These are phyloP conservation scores for Melinaea marsaeus DNA, from an alignment of 2,888 invertebrate genomes.

Conservation along the genomic window DNA sequence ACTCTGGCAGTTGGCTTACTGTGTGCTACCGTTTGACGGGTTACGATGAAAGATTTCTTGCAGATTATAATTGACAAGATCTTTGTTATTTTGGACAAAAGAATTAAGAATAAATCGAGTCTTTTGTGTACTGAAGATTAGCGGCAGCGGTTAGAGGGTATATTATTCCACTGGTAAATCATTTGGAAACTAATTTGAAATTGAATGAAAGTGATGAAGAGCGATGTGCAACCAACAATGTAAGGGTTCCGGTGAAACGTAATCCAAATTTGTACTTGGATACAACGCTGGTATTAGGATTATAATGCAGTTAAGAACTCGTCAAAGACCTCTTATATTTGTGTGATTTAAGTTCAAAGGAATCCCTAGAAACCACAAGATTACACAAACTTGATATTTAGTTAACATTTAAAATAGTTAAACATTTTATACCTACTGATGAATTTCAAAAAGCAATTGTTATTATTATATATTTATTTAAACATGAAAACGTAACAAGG, in stretches of 20 bases:
- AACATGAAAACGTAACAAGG: too few relatives aligned
- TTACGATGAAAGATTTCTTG: constrained; percentile 63
- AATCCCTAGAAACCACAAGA: too few relatives aligned
- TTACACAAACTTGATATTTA: too few relatives aligned
- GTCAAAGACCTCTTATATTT: constrained; percentile 10
- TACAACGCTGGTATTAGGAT: constrained; percentile 53
- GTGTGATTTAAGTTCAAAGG: too few relatives aligned
- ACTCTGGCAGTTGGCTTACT: constrained; percentile 53
- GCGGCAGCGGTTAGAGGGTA: constrained; percentile 50
- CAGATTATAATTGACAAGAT: constrained; percentile 77
- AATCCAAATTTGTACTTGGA: constrained; percentile 54
- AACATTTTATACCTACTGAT: too few relatives aligned
- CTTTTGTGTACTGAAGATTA: constrained; percentile 66
- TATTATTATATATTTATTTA: too few relatives aligned
- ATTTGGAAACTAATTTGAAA: constrained; percentile 54
- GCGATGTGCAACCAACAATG: constrained; percentile 46
- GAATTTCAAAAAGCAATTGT: too few relatives aligned
- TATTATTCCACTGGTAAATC: constrained; percentile 50
- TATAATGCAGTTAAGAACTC: constrained; percentile 35
- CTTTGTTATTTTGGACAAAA: constrained; percentile 72
- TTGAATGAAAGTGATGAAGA: constrained; percentile 51
- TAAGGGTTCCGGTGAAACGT: constrained; percentile 55
- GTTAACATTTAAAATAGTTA: too few relatives aligned
- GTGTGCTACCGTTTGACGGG: constrained; percentile 71
- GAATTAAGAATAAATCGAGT: constrained; percentile 62